A percentile compares a stretch with the other conserved stretches of the same genome.
Evolutionary conservation across 2,797 vertebrate species (phyloP).

Genomic region (Momotus momota): DNA sequence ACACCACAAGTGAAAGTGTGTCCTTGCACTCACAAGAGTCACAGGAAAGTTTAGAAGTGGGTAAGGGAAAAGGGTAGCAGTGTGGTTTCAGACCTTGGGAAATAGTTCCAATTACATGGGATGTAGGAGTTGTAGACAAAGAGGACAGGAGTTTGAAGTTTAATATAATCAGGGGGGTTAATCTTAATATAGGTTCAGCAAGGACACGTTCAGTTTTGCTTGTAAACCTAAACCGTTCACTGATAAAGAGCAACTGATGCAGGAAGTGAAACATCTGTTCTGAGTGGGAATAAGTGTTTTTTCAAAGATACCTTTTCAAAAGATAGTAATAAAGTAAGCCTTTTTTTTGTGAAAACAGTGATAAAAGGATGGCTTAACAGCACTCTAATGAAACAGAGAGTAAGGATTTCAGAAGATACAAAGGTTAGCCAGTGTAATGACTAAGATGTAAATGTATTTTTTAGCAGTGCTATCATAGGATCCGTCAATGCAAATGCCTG

Average conservation of each 20-base stretch:
- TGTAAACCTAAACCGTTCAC: neutral
- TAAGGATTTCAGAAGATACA: neutral
- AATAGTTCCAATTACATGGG: neutral
- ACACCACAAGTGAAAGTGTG: neutral
- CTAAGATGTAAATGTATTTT: neutral
- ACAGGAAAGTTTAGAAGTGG: neutral
- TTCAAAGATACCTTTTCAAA: neutral
- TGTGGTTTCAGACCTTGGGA: neutral
- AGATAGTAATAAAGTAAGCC: neutral
- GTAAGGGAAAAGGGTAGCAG: neutral
- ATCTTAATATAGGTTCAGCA: neutral
- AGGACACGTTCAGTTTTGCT: neutral
- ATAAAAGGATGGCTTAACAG: neutral
- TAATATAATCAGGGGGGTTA: neutral
- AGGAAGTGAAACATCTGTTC: neutral
- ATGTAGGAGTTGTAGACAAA: neutral
- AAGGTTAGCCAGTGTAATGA: neutral
- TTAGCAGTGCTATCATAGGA: neutral
- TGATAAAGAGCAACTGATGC: neutral
- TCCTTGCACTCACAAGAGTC: neutral
- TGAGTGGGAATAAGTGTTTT: neutral
- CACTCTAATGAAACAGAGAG: neutral
- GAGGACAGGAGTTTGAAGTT: neutral
- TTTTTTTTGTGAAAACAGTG: neutral
- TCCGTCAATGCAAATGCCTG: neutral